Evolutionary conservation across 2,888 invertebrate species (phyloP), one percentile per base, ranked within the genome.

Genomic region (Acronicta psi): DNA sequence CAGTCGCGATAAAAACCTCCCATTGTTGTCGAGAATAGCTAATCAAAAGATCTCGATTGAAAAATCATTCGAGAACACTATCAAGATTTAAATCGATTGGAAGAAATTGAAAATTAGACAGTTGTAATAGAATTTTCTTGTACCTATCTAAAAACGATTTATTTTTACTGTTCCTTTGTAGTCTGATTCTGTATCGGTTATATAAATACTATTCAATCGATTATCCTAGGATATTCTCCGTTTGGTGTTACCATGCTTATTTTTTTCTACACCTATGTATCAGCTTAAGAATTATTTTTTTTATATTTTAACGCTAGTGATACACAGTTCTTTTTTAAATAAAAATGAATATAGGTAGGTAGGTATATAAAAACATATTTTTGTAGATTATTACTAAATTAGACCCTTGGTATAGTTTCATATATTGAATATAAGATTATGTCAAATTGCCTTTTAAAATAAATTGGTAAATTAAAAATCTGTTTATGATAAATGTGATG

Each of bases 31-130:
- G 66, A 51, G 63, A 85, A 85, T 83, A 83, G 83, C 82, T 93
- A 92, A 93, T 93, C 93, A 88, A 84, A 81, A 87, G 89, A 93
- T 93, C 88, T 82, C 85, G 87, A 93, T 91, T 92, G 86, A 87
- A 92, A 77, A 90, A 86, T 86, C 83, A 77, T 79, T 86, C 77
- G 75, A 81, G 76, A 77, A 77, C 67, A 62, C 66, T 82, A 83
- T 86, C 86, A 68, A 80, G 83, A 86, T 86, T 77, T 69, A 50
- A 78, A 75, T 71, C 74, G 65, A 66, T 63, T 45, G 59, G 69
- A 50, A 53, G 67, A 69, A 74, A 77, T 79, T 80, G 70, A 43
- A 60, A 71, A 73, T 62, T 61, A 62, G 68, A 69, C 55, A 56
- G 41, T 49, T 11, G 44, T 75, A 73, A 59, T 67, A 41, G 52